Evolutionary conservation across 1,140 invertebrate species (phyloP).

Genomic region (Drosophila yakuba): DNA sequence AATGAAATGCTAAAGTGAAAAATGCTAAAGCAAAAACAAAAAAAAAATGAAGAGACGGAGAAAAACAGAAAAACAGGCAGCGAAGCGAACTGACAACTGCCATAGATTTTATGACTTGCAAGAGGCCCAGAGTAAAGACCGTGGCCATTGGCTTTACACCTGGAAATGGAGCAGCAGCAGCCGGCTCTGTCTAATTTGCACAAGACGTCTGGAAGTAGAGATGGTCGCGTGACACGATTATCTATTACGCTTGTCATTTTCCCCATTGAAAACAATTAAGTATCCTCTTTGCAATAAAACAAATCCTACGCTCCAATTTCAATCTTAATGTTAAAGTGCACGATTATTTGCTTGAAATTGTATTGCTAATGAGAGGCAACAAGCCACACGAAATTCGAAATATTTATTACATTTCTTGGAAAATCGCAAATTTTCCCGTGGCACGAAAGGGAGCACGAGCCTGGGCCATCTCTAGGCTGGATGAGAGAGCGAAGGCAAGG

Average conservation of each 20-base stretch:
- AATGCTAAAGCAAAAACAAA: constrained; percentile 5
- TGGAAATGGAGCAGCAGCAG: constrained; percentile 70
- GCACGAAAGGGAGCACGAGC: neutral
- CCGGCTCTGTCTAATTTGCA: constrained; percentile 47
- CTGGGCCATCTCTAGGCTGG: constrained; percentile 10
- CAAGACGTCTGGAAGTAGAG: constrained; percentile 30
- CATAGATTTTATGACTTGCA: constrained; percentile 80
- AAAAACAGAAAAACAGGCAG: constrained; percentile 41
- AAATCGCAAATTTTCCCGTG: neutral
- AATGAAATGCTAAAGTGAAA: constrained; percentile 40
- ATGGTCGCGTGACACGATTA: constrained; percentile 3
- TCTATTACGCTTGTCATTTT: neutral
- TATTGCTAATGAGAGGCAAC: neutral
- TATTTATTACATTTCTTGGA: neutral
- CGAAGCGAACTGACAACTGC: constrained; percentile 62
- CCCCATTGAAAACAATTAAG: neutral
- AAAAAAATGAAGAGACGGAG: constrained; percentile 1
- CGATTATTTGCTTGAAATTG: no score
- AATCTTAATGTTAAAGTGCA: no score
- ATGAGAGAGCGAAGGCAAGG: constrained; percentile 11
- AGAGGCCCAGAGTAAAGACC: constrained; percentile 49
- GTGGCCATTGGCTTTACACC: constrained; percentile 57
- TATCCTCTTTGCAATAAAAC: no score
- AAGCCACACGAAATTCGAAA: neutral
- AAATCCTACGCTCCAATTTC: no score